Evolutionary conservation across 2,888 invertebrate species (phyloP), one percentile per base, ranked within the genome.

Genomic region (Salpingus planirostris): DNA sequence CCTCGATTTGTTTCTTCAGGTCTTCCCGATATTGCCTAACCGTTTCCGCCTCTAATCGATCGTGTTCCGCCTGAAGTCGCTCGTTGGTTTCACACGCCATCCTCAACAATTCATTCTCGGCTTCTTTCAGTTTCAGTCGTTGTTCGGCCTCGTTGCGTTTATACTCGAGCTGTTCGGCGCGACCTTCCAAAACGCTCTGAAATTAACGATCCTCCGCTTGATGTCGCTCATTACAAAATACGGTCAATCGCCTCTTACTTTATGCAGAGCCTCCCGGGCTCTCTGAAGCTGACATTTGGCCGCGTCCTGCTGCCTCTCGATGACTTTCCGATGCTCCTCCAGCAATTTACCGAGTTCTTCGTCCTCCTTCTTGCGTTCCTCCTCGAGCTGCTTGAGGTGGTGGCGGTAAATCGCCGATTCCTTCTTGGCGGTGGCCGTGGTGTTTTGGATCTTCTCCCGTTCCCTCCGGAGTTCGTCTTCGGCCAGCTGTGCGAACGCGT

Each of bases 1-100:
- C 60, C 32, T 63, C 59, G 22, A 65, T 64, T 45, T 67, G 67
- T 33, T 60, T 51, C 24, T 49, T 44, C 13, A 66, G 42, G 37
- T 66, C 65, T 3, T 59, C 50, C 10, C 57, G 40, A 34, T 65
- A 65, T 33, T 60, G 52, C 11, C 44, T 34, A 14, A 43, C 44
- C 14, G 54, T 55, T 26, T 56, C 46, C 3, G 33, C 32, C 32
- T 55, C 49, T 33, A 56, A 36, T 15, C 59, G 42, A 10, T 54
- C 54, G 31, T 55, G 48, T 42, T 65, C 64, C 3, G 50, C 54
- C 36, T 55, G 53, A 13, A 65, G 42, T 18, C 56, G 40, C 21
- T 47, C 46, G 36, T 65, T 60, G 7, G 52, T 54, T 31, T 62
- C 59, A 18, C 42, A 52, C 2, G 53, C 44, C 38, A 57, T 46